phyloP scores from a whole-genome alignment of 2,888 invertebrate genomes.

The Drosophila prolongata region DNA sequence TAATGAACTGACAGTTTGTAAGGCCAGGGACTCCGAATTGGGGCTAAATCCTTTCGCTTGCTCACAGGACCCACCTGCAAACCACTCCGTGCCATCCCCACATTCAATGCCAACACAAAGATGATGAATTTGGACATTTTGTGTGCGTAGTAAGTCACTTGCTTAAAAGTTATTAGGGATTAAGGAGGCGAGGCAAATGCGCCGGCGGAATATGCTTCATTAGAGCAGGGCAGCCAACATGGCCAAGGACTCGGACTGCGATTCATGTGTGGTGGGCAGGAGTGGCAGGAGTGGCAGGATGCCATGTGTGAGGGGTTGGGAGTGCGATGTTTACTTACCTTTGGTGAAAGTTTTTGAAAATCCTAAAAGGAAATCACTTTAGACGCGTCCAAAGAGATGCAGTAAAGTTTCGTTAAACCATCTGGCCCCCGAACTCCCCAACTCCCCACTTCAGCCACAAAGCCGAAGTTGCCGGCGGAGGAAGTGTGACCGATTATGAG shows the following conservation, averaged over 20 bases:
- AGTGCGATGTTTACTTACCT: constrained; percentile 61
- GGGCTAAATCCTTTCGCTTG: constrained; percentile 27
- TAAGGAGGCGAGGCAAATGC: constrained; percentile 73
- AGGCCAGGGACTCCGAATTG: not conserved
- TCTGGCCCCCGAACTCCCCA: not conserved
- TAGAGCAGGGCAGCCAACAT: constrained; percentile 45
- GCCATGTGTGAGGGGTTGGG: constrained; percentile 2
- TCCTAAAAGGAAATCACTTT: constrained; percentile 82
- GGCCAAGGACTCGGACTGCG: constrained; percentile 30
- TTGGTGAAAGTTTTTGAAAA: constrained; percentile 80
- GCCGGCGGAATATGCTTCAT: constrained; percentile 68
- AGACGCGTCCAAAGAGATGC: constrained; percentile 74
- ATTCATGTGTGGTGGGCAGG: constrained; percentile 21
- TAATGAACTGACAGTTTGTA: constrained; percentile 10
- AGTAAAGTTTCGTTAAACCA: constrained; percentile 61
- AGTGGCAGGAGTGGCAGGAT: constrained; percentile 4
- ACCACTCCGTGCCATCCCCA: constrained; percentile 5
- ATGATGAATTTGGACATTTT: constrained; percentile 81
- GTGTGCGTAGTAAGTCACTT: constrained; percentile 76
- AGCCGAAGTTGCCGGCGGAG: no score
- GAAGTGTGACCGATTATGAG: constrained; percentile 76
- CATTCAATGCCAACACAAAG: constrained; percentile 35
- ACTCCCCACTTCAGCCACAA: constrained; percentile 15
- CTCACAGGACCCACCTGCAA: constrained; percentile 17
- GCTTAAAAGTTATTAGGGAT: constrained; percentile 80